These are phyloP conservation scores for Drosophila algonquin DNA, from an alignment of 2,888 invertebrate genomes.

Conservation along the genomic window DNA sequence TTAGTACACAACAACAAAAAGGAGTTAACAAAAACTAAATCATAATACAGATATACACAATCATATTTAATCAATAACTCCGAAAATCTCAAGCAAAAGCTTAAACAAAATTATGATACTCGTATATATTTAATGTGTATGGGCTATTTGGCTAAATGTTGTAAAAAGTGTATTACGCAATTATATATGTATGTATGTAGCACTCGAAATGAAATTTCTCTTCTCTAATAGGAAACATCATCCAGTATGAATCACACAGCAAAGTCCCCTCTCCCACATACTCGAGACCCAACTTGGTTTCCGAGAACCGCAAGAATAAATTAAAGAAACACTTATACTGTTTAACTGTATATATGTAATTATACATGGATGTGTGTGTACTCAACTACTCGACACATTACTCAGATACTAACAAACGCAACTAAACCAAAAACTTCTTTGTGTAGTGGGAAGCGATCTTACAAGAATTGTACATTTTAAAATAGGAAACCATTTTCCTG, in stretches of 20 bases:
- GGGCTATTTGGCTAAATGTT: conserved; percentile 66
- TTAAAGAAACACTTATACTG: conserved; percentile 44
- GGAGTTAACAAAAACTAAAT: conserved; percentile 37
- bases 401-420: conserved; percentile 25
- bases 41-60: conserved; percentile 6
- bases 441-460: conserved; percentile 12
- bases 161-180: conserved; percentile 56
- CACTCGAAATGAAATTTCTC: conserved; percentile 30
- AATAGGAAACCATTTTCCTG: conserved; percentile 49
- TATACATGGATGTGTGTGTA: conserved; percentile 41
- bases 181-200: conserved; percentile 41
- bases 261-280: conserved; percentile 29
- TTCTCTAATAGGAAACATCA: conserved; percentile 37
- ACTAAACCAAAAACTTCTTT: conserved; percentile 21
- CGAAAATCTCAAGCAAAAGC: conserved; percentile 13
- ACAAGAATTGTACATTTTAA: conserved; percentile 44
- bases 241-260: conserved; percentile 34
- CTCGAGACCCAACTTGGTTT: conserved; percentile 34
- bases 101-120: conserved; percentile 42
- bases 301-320: conserved; percentile 24
- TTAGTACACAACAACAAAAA: conserved; percentile 25
- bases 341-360: conserved; percentile 73
- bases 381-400: conserved; percentile 30
- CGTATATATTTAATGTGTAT: conserved; percentile 39
- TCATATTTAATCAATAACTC: conserved; percentile 12